These are phyloP conservation scores for Stictocephala bisonia DNA, from an alignment of 2,888 invertebrate species.

Conservation along the genomic window DNA sequence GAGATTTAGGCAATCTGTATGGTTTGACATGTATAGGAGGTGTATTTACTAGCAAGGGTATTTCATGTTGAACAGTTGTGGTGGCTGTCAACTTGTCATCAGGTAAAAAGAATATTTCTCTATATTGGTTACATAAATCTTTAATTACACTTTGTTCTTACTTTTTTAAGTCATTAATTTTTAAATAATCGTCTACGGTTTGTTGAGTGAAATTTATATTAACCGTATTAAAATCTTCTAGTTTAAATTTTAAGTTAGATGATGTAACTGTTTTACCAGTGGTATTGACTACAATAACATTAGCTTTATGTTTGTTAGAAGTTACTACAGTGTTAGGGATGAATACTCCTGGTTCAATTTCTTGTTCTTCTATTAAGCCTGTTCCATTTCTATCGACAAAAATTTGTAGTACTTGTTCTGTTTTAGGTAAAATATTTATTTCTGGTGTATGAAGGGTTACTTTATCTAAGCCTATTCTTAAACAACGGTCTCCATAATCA, in stretches of 20 bases:
- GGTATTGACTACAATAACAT: not conserved
- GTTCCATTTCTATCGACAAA: not conserved
- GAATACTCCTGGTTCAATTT: constrained; percentile 15
- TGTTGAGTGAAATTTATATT: not conserved
- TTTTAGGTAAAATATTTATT: not conserved
- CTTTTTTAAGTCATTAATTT: not conserved
- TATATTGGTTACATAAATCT: constrained; percentile 15
- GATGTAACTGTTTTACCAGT: not conserved
- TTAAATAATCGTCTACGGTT: not conserved
- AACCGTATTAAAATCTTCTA: not conserved
- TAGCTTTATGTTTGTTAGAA: not conserved
- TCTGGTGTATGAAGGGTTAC: not conserved
- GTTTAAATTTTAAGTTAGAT: not conserved
- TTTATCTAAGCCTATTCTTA: not conserved
- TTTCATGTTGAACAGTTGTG: constrained; percentile 8
- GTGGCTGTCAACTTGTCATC: too few species aligned
- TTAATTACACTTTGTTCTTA: not conserved
- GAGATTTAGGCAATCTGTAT: not conserved
- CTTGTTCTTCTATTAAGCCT: constrained; percentile 7
- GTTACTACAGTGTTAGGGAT: not conserved
- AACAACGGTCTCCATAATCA: not conserved
- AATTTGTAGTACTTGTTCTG: not conserved
- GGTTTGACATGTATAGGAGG: not conserved
- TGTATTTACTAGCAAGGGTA: not conserved
- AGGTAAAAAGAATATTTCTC: not conserved